Evolutionary conservation across 2,888 invertebrate species (phyloP).

Genomic region (Drosophila demipolita): DNA sequence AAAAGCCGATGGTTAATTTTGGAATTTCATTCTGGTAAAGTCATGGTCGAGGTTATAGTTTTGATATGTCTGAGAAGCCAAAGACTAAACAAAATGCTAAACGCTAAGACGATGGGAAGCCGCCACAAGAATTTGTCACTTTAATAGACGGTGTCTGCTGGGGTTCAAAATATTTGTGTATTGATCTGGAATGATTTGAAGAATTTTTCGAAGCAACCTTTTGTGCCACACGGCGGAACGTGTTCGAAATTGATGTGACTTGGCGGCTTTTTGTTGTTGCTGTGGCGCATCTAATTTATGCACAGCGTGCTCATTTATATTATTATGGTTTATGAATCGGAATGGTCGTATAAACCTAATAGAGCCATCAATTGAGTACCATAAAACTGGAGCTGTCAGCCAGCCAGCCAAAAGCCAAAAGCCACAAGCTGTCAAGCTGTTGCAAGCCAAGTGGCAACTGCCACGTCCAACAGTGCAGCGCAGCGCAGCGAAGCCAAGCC

Average conservation of each 20-base stretch:
- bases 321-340: conserved; percentile 74
- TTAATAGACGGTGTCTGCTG: conserved; percentile 73
- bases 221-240: conserved; percentile 51
- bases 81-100: conserved; percentile 14
- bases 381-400: conserved; percentile 62
- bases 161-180: conserved; percentile 27
- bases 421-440: conserved; percentile 37
- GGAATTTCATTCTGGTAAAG: conserved; percentile 59
- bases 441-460: conserved; percentile 40
- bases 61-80: conserved; percentile 3
- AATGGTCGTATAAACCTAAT: conserved; percentile 72
- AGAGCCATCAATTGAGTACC: conserved; percentile 68
- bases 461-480: conserved; percentile 49
- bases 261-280: conserved; percentile 40
- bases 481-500: conserved; percentile 48
- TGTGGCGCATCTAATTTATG: conserved; percentile 63
- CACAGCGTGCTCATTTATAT: conserved; percentile 60
- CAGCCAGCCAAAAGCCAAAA: background rate
- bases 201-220: conserved; percentile 35
- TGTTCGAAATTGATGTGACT: conserved; percentile 59
- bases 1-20: conserved; percentile 29
- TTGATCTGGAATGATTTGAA: conserved; percentile 57
- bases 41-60: conserved; percentile 52
- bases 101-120: conserved; percentile 33
- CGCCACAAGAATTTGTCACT: conserved; percentile 70